phyloP scores from a whole-genome alignment of 2,797 vertebrate genomes.

The Sphaeramia orbicularis region DNA sequence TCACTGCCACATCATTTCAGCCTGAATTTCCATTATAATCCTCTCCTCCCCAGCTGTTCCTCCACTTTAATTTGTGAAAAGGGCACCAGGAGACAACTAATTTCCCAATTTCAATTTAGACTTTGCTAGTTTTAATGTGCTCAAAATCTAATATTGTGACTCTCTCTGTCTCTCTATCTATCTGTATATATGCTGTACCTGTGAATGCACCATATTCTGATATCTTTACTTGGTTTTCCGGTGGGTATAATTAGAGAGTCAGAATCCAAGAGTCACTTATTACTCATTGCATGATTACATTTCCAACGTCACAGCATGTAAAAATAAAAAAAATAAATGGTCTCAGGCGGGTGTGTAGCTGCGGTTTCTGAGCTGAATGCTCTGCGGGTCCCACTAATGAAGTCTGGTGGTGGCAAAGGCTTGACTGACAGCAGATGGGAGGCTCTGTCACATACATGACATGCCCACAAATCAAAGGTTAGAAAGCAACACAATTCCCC shows the following conservation, averaged over 20 bases:
- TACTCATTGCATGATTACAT: constrained; percentile 32
- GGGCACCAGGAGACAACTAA: constrained; percentile 27
- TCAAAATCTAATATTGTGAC: constrained; percentile 11
- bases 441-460: constrained; percentile 46
- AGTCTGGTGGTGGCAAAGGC: constrained; percentile 40
- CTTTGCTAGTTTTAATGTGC: constrained; percentile 7
- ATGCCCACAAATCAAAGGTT: constrained; percentile 39
- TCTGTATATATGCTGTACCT: too few species aligned
- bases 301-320: constrained; percentile 18
- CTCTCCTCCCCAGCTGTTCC: background rate
- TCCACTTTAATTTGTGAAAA: constrained; percentile 39
- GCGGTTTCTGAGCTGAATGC: constrained; percentile 26
- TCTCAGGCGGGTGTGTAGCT: constrained; percentile 1
- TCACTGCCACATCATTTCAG: constrained; percentile 15
- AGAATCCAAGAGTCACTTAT: constrained; percentile 7
- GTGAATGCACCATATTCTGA: constrained; percentile 8
- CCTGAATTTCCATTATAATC: constrained; percentile 13
- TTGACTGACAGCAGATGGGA: constrained; percentile 56
- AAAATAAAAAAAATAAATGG: background rate
- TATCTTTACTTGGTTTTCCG: constrained; percentile 37
- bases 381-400: constrained; percentile 37
- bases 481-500: constrained; percentile 27
- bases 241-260: constrained; percentile 61
- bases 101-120: constrained; percentile 24
- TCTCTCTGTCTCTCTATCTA: constrained; percentile 15